Evolutionary conservation across 1,140 invertebrate genomes (phyloP).

Genomic region (Bombus ignitus): DNA sequence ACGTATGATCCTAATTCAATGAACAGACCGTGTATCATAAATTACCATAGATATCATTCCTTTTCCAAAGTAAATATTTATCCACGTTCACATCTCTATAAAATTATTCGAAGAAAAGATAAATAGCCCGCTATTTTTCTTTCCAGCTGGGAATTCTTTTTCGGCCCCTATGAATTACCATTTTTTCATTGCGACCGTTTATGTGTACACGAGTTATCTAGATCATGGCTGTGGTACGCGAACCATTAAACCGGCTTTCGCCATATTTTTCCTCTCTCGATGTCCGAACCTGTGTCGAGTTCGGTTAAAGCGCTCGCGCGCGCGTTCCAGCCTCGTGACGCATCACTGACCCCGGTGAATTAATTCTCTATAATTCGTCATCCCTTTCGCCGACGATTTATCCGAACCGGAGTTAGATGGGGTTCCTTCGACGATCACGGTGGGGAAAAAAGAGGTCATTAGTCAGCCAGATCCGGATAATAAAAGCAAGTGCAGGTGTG

Average conservation of each 20-base stretch:
- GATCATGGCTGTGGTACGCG: neutral
- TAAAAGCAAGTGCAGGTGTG: slow-evolving; percentile 41
- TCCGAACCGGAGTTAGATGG: slow-evolving; percentile 4
- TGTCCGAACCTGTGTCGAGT: neutral
- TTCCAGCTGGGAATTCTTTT: neutral
- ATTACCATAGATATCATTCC: neutral
- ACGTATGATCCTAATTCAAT: too few species aligned
- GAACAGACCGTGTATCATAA: neutral
- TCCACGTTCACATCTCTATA: neutral
- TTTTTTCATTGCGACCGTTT: slow-evolving; percentile 44
- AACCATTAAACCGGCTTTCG: slow-evolving; percentile 50
- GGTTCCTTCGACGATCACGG: slow-evolving; percentile 25
- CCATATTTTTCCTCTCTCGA: slow-evolving; percentile 40
- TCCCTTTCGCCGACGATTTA: slow-evolving; percentile 40
- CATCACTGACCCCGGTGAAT: slow-evolving; percentile 33
- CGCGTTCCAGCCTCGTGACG: neutral
- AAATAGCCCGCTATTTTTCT: neutral
- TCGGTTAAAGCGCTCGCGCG: too few species aligned
- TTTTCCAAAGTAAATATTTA: neutral
- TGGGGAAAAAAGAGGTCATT: slow-evolving; percentile 34
- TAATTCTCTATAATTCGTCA: slow-evolving; percentile 56
- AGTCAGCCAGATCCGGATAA: slow-evolving; percentile 18
- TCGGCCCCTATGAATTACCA: neutral
- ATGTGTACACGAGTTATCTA: slow-evolving; percentile 46
- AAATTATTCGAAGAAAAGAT: neutral